Base-by-base conservation (phyloP, 1,140 invertebrate species). In the Notospermus geniculatus region DNA sequence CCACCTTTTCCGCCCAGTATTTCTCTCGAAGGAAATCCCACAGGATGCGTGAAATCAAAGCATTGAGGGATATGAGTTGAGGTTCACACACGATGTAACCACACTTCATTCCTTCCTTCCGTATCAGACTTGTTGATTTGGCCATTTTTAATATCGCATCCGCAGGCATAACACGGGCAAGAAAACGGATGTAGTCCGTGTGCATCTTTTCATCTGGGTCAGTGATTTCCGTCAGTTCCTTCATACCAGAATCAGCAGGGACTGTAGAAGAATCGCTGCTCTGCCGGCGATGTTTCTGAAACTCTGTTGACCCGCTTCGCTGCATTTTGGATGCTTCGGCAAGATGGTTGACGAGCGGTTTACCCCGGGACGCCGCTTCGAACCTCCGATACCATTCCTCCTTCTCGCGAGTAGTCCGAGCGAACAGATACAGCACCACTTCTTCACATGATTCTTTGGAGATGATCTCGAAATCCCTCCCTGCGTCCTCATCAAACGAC, bases 391-490 rank as follows among this genome's bases (percentile, higher is more conserved):
- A 91, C 92, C 93, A 95, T 69, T 93, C 88, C 81, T 95, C 92
- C 78, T 95, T 95, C 69, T 95, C 91, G 53, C 91, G 81, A 70
- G 90, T 88, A 55, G 89, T 88, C 63, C 92, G 83, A 2, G 90
- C 87, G 81, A 95, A 95, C 55, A 95, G 77, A 72, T 87, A 88
- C 19, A 87, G 62, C 41, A 76, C 32, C 52, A 58, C 66, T 5
- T 60, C 52, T 19, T 71, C 71, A 71, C 73, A 75, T 22, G 62
- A 71, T 39, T 76, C 68, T 36, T 77, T 68, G 17, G 61, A 63
- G 0, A 76, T 62, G 9, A 79, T 41, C 63, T 76, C 73, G 69
- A 76, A 78, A 13, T 71, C 74, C 43, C 57, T 41, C 29, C 64
- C 68, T 46, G 63, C 62, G 27, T 73, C 71, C 15, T 36, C 41